A percentile compares a stretch with the other conserved stretches of the same genome.
phyloP scores from a whole-genome alignment of 2,888 invertebrate genomes.

The Lasioglossum lativentre region DNA sequence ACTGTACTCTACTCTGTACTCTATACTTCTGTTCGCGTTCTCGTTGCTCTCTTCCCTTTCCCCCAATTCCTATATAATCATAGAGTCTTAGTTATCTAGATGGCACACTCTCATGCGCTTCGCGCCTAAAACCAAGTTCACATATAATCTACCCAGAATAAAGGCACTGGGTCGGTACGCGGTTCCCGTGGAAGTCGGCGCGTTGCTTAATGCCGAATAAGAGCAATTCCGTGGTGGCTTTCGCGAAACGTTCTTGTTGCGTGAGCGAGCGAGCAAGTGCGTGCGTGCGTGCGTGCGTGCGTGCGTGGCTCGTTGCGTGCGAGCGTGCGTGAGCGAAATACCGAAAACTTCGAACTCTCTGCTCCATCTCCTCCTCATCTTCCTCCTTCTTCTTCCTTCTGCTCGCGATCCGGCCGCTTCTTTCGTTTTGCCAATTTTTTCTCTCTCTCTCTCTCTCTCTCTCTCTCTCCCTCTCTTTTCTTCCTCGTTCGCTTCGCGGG shows the following conservation, averaged over 20 bases:
- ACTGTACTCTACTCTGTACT: too few relatives aligned
- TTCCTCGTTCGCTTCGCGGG: conserved; percentile 49
- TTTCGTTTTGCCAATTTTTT: conserved; percentile 42
- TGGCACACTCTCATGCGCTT: too few relatives aligned
- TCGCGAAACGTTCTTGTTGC: conserved; percentile 73
- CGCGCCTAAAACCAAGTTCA: too few relatives aligned
- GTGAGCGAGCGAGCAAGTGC: conserved; percentile 74
- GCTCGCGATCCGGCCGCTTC: conserved; percentile 10
- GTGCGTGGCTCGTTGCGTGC: too few relatives aligned
- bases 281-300: conserved; percentile 77
- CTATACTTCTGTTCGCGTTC: too few relatives aligned
- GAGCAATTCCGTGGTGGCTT: conserved; percentile 58
- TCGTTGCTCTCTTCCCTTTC: too few relatives aligned
- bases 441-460: conserved; percentile 43
- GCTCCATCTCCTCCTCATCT: conserved; percentile 41
- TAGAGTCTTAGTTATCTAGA: too few relatives aligned
- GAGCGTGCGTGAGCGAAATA: conserved; percentile 83
- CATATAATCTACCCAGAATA: conserved; percentile 45
- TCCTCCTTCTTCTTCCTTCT: conserved; percentile 19
- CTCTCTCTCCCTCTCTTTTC: conserved; percentile 17
- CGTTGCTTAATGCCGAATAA: conserved; percentile 37
- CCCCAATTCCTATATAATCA: too few relatives aligned
- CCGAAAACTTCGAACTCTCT: conserved; percentile 75
- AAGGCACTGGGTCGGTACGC: conserved; percentile 51
- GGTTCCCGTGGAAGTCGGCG: neutral